Conservation (phyloP, 2,113 vertebrate species). For the Brachirus orientalis region DNA sequence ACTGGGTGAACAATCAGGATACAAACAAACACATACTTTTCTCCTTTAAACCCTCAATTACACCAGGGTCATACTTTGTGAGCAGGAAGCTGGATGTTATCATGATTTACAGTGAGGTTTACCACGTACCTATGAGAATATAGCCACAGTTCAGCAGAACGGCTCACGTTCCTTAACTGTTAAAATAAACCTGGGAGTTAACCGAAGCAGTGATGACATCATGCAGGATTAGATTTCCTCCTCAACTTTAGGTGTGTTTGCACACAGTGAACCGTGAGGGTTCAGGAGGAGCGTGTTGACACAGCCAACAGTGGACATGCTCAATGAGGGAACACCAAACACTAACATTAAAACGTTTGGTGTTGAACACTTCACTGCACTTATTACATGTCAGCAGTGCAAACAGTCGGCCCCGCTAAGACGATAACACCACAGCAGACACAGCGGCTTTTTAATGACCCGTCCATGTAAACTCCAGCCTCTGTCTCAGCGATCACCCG, state of each 20-base stretch:
- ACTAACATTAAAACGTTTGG: constrained; percentile 30
- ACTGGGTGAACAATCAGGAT: constrained; percentile 33
- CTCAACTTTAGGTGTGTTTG: constrained; percentile 41
- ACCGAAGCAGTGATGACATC: constrained; percentile 39
- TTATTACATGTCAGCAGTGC: constrained; percentile 50
- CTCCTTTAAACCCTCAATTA: constrained; percentile 47
- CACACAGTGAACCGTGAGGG: constrained; percentile 30
- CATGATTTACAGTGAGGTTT: constrained; percentile 60
- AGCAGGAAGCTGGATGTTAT: constrained; percentile 34
- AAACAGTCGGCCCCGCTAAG: constrained; percentile 35
- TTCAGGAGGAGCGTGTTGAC: constrained; percentile 33
- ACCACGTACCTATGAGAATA: constrained; percentile 1
- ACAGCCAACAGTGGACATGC: constrained; percentile 35
- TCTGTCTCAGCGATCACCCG: not conserved
- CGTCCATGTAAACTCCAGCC: not conserved
- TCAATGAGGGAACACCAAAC: constrained; percentile 28
- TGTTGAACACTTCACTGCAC: constrained; percentile 7
- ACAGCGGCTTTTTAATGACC: constrained; percentile 12
- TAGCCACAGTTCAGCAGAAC: constrained; percentile 1
- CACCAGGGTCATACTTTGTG: constrained; percentile 33
- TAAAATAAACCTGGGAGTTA: constrained; percentile 32
- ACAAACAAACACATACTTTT: constrained; percentile 60
- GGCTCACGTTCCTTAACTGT: constrained; percentile 14
- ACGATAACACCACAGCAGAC: constrained; percentile 6
- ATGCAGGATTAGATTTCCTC: constrained; percentile 32